Evolutionary conservation across 2,888 invertebrate species (phyloP).

Genomic region (Entomobrya multifasciata): DNA sequence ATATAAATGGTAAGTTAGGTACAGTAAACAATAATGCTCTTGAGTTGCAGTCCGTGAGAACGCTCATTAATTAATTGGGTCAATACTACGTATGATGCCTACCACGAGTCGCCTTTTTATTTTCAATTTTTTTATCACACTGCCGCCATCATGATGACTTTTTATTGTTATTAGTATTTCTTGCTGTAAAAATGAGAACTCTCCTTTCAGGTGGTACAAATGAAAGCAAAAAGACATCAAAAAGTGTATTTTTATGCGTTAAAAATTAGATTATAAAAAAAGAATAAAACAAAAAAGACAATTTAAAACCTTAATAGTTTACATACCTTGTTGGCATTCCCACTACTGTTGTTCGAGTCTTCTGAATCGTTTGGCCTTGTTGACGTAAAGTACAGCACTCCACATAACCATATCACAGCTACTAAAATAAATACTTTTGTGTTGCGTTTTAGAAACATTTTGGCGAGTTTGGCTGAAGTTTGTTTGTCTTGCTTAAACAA

Average conservation of each 20-base stretch:
- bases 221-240: constrained; percentile 24
- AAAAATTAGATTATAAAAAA: constrained; percentile 9
- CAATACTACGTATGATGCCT: constrained; percentile 57
- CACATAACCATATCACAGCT: constrained; percentile 79
- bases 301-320: background rate
- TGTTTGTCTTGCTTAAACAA: background rate
- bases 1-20: no score
- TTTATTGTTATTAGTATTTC: constrained; percentile 8
- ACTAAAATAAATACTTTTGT: constrained; percentile 78
- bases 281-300: background rate
- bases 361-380: constrained; percentile 76
- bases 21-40: constrained; percentile 4
- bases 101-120: constrained; percentile 47
- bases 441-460: constrained; percentile 79
- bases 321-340: constrained; percentile 75
- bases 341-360: constrained; percentile 57
- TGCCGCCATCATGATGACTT: background rate
- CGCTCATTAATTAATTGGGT: constrained; percentile 67
- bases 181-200: constrained; percentile 34
- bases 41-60: constrained; percentile 63
- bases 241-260: constrained; percentile 18
- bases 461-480: constrained; percentile 54
- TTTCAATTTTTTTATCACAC: constrained; percentile 7
- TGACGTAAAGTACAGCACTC: constrained; percentile 78
- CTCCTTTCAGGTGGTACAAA: background rate